Evolutionary conservation across 2,113 vertebrate species (phyloP).

Genomic region (Genyomyrus donnyi): DNA sequence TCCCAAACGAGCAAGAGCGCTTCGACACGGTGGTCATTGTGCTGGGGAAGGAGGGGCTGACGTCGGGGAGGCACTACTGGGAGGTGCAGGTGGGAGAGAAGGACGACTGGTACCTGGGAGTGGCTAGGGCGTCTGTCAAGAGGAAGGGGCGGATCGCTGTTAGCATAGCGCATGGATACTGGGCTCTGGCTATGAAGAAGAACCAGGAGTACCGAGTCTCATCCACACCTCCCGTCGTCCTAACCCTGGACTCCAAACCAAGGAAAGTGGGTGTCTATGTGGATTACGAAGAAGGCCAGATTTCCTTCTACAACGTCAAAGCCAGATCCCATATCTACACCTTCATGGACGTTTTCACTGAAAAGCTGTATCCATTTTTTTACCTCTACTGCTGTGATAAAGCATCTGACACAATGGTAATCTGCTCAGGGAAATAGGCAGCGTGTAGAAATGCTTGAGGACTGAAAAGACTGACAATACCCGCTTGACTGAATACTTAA

Average conservation of each 20-base stretch:
- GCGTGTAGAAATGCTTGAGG: background rate
- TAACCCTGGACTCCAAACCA: constrained; percentile 55
- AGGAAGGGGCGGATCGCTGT: constrained; percentile 62
- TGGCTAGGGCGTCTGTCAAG: constrained; percentile 56
- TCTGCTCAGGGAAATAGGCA: constrained; percentile 45
- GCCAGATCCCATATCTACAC: constrained; percentile 68
- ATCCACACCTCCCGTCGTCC: constrained; percentile 47
- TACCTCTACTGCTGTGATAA: constrained; percentile 71
- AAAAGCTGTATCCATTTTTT: constrained; percentile 75
- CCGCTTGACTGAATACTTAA: background rate
- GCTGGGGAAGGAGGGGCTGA: constrained; percentile 50
- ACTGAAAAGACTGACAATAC: constrained; percentile 12
- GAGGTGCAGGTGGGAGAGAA: constrained; percentile 67
- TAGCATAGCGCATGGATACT: constrained; percentile 60
- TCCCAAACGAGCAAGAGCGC: constrained; percentile 51
- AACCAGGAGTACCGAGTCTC: constrained; percentile 58
- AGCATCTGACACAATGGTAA: constrained; percentile 56
- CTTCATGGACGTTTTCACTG: constrained; percentile 65
- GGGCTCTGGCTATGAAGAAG: constrained; percentile 68
- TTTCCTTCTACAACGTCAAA: constrained; percentile 75
- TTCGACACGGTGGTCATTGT: constrained; percentile 66
- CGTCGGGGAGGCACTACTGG: constrained; percentile 62
- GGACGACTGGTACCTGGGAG: constrained; percentile 67
- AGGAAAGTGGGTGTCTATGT: constrained; percentile 71
- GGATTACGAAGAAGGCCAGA: constrained; percentile 75